Evolutionary conservation across 2,113 vertebrate genomes (phyloP), one percentile per base, ranked within the genome.

Genomic region (Nothoprocta pentlandii): DNA sequence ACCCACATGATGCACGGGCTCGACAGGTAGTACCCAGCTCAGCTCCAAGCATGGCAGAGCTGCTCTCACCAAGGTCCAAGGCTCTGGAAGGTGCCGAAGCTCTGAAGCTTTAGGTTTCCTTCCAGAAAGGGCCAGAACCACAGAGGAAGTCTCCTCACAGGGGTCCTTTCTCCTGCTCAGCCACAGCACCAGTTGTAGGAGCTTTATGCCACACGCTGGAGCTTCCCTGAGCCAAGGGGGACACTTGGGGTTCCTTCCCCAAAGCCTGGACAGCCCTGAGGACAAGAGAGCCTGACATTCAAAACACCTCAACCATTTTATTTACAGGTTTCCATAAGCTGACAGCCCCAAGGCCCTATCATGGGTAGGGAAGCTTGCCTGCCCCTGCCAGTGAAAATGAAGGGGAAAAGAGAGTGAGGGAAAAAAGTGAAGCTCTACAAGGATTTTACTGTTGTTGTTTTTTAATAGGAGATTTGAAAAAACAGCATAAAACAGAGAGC

Each of bases 381-480:
- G 6, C 17, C 19, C 42, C 46, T 66, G 14, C n/a, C n/a, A 49
- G 28, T 9, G 22, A 66, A 23, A 56, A 61, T 17, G 8, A 12
- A 47, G 21, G 20, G 51, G 70, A 87, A 81, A 34, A 4, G 14
- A 14, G 80, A 14, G 54, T 2, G 30, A 64, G 10, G 3, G 6
- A 54, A 26, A 61, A 90, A 54, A 91, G 8, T 54, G 30, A 94
- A 71, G 56, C 77, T 89, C 54, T 86, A 16, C 49, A 54, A 89
- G 20, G 69, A 9, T 85, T 92, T 87, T 22, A 80, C 91, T 89
- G 46, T 78, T 75, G 23, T 4, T 41, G 70, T 96, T 94, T 95
- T 54, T 54, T 28, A 54, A 95, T 62, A 59, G 25, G 68, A 71
- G 32, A 85, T 23, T 4, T 3, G 2, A 34, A 82, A 89, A 90